Conservation (phyloP, 2,797 vertebrate species). For the Gambusia yucatana region DNA sequence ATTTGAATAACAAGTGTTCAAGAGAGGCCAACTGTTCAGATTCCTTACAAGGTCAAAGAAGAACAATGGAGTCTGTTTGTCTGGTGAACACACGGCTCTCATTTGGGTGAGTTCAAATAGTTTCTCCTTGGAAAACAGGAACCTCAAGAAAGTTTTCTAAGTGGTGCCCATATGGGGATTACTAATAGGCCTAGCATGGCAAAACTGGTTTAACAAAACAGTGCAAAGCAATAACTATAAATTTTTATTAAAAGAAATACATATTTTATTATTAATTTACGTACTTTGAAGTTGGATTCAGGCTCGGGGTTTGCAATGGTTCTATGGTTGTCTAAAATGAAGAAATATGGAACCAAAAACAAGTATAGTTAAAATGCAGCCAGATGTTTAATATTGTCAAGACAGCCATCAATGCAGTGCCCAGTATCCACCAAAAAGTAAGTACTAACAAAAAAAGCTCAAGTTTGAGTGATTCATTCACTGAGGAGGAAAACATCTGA, state of each 20-base stretch:
- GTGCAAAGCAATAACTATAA: neutral
- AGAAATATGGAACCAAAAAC: neutral
- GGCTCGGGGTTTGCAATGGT: neutral
- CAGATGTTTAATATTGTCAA: neutral
- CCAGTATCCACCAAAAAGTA: neutral
- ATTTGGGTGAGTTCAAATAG: constrained; percentile 34
- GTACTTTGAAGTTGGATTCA: neutral
- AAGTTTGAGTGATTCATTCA: neutral
- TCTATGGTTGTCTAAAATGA: neutral
- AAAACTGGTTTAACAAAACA: neutral
- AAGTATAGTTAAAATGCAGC: neutral
- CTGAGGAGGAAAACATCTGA: neutral
- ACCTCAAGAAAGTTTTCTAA: neutral
- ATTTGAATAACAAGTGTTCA: constrained; percentile 79
- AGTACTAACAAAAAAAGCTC: neutral
- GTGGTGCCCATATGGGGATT: neutral
- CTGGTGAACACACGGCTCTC: constrained; percentile 43
- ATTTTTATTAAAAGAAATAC: neutral
- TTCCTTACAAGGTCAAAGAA: constrained; percentile 57
- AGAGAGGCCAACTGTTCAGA: constrained; percentile 76
- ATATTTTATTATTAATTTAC: neutral
- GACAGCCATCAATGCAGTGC: neutral
- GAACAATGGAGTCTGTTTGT: constrained; percentile 65
- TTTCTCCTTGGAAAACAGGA: constrained; percentile 11
- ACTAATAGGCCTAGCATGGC: neutral